Base-by-base conservation (phyloP, 2,888 invertebrate species). In the Drosophila paramelanica region DNA sequence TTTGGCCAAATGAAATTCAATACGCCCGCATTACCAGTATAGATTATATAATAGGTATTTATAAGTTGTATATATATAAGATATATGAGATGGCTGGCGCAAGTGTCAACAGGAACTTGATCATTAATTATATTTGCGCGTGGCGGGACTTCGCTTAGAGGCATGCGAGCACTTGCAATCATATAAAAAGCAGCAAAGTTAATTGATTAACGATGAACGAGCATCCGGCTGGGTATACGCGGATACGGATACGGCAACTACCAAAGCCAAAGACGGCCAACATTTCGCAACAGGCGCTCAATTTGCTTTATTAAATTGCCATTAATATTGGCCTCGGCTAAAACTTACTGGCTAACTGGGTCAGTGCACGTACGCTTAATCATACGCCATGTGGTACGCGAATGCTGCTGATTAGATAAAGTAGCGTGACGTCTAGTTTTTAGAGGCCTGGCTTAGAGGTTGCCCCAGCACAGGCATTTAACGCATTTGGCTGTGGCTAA, bases 101-200 rank as follows among this genome's bases (percentile, higher is more conserved):
- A 73, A 58, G 50, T 81, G 56, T 69, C 77, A 77, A 86, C 71
- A 88, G 23, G 23, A 23, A 23, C 66, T 83, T 68, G 86, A 88
- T 86, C 88, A 86, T 88, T 86, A 88, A 83, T 86, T 88, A 83
- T 85, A 79, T 73, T 68, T 73, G 62, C 68, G 69, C 73, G 60
- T 72, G 76, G 73, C 64, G 67, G 61, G 67, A 62, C 66, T 68
- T 60, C 57, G 39, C 56, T 57, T 69, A n/a, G 11, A 11, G 39
- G 42, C 53, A 49, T 46, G 38, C 38, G 51, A 20, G 45, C 38
- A 33, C 50, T 58, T 36, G 45, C 67, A 88, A 88, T 88, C 88
- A 81, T 67, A 73, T 71, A 71, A 49, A 88, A 68, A 78, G 76
- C 86, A 68, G 46, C 68, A 39, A 74, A 66, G 68, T 79, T 83